Evolutionary conservation across 2,888 invertebrate species (phyloP).

Genomic region (Acanthosoma haemorrhoidale): DNA sequence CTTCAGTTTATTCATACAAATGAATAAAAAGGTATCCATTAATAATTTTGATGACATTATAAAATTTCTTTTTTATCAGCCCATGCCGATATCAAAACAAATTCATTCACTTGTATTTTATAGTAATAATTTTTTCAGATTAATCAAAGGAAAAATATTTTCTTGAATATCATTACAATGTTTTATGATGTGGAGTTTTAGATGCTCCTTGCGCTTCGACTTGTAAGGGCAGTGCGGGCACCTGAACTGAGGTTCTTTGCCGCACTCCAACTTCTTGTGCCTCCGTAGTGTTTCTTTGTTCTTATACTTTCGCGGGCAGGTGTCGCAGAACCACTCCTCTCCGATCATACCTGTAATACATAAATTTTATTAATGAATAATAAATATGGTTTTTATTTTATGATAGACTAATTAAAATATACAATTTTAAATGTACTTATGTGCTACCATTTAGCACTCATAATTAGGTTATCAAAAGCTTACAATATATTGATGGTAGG

Average conservation of each 20-base stretch:
- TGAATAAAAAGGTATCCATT: too few relatives aligned
- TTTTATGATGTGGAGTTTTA: slow-evolving; percentile 12
- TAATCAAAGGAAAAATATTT: background rate
- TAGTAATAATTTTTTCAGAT: too few relatives aligned
- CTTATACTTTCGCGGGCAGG: background rate
- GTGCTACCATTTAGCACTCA: too few relatives aligned
- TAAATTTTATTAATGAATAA: background rate
- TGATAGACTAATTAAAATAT: background rate
- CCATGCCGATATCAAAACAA: too few relatives aligned
- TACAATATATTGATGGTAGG: background rate
- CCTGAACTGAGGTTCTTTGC: background rate
- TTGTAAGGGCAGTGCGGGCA: slow-evolving; percentile 14
- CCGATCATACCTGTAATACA: too few relatives aligned
- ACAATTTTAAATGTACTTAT: too few relatives aligned
- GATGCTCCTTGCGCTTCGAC: background rate
- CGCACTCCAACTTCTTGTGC: slow-evolving; percentile 28
- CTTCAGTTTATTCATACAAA: too few relatives aligned
- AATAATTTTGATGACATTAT: too few relatives aligned
- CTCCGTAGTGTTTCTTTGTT: background rate
- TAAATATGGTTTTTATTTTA: background rate
- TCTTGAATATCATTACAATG: slow-evolving; percentile 13
- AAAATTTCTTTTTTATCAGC: too few relatives aligned
- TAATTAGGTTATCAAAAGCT: too few relatives aligned
- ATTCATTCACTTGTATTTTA: too few relatives aligned
- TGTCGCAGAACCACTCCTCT: background rate